Evolutionary conservation across 2,113 vertebrate species (phyloP), one percentile per base, ranked within the genome.

Genomic region (Mola mola): DNA sequence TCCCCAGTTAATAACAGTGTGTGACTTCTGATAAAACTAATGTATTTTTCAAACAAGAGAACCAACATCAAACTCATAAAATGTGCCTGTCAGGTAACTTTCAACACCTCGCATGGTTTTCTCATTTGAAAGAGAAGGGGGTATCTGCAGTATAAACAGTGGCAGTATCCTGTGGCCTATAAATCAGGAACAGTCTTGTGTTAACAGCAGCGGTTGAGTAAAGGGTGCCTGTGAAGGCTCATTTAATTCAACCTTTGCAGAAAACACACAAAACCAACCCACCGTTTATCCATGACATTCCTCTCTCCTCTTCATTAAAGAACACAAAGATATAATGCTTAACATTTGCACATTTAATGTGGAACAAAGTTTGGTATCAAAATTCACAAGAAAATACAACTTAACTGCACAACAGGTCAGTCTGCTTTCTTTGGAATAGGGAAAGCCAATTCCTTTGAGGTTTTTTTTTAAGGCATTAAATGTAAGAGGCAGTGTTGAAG

Each of bases 71-170:
- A 24, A 33, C 64, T 66, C 66, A 57, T 68, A 66, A 60, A 59
- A 55, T 57, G 67, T 77, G 79, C 78, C 76, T 81, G 77, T 84
- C 50, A 36, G 42, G 78, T 59, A 69, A 58, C 73, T 81, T 81
- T 72, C 55, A 22, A 19, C 69, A 62, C 56, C 2, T 9, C 28
- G 60, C 17, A 65, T 71, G 76, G 41, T 78, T 85, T 87, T 79
- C 78, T 71, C 76, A 66, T 66, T 57, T 2, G 34, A 63, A 1
- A 31, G 15, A 11, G 7, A 37, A 1, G 24, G 38, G 61, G 34
- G 49, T 6, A 66, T 62, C 73, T 33, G 59, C 6, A 66, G 66
- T 20, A 50, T 68, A 79, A 84, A 84, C 75, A 81, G 34, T 10
- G 8, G 0, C 24, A 1, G 38, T 26, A 20, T 51, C 67, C 34